Percentiles rank a stretch among this genome's conserved stretches.
Evolutionary conservation across 37 sponge, comb jelly and placozoan species (phyloP).

Genomic region (Ephydatia muelleri): DNA sequence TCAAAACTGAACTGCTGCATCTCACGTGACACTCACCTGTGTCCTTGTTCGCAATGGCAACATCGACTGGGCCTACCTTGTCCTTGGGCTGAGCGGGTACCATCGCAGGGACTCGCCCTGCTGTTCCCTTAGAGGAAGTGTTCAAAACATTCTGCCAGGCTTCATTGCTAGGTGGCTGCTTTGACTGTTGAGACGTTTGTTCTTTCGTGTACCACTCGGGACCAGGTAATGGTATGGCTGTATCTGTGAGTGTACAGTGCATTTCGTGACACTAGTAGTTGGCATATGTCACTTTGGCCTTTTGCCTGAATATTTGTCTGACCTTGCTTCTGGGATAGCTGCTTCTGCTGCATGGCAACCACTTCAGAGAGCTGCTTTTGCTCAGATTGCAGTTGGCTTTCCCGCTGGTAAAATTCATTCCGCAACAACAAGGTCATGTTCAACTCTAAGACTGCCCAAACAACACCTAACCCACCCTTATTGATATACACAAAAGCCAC

Average conservation of each 20-base stretch:
- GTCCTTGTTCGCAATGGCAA: too few species aligned
- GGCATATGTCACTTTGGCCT: too few species aligned
- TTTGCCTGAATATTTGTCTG: too few species aligned
- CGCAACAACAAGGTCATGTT: too few species aligned
- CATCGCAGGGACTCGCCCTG: background rate
- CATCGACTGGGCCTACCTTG: background rate
- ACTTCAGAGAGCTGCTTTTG: slow-evolving; percentile 15
- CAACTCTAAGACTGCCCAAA: too few species aligned
- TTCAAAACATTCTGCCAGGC: slow-evolving; percentile 56
- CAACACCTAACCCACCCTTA: too few species aligned
- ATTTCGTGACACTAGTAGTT: too few species aligned
- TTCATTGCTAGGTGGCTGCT: slow-evolving; percentile 22
- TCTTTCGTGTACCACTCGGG: background rate
- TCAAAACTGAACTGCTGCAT: too few species aligned
- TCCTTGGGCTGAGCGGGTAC: background rate
- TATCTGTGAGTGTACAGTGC: background rate
- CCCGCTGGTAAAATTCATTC: slow-evolving; percentile 32
- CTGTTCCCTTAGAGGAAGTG: slow-evolving; percentile 20
- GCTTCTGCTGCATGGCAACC: slow-evolving; percentile 28
- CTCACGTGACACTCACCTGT: too few species aligned
- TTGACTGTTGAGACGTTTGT: background rate
- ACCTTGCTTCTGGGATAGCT: slow-evolving; percentile 30
- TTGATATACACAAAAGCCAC: too few species aligned
- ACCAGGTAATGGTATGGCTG: background rate
- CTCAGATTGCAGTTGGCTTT: slow-evolving; percentile 36